Conservation (phyloP, 1,140 invertebrate species). For the Holotrichia oblita region DNA sequence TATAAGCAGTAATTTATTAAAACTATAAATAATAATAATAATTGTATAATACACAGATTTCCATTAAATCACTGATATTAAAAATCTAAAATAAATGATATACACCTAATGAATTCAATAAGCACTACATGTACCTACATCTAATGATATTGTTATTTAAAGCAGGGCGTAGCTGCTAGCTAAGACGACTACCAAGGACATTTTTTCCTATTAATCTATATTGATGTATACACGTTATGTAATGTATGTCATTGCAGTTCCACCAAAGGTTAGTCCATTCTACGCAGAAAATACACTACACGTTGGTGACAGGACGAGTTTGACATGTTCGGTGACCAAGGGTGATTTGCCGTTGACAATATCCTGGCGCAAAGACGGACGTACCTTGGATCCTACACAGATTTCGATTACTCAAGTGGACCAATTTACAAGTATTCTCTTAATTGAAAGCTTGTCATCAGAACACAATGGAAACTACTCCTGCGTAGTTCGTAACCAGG, state of each 20-base stretch:
- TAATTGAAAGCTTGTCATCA: slow-evolving; percentile 79
- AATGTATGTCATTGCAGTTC: slow-evolving; percentile 69
- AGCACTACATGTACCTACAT: too few species aligned
- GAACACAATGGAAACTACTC: slow-evolving; percentile 82
- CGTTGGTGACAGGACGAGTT: slow-evolving; percentile 78
- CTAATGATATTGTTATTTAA: too few species aligned
- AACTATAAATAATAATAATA: too few species aligned
- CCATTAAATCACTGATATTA: too few species aligned
- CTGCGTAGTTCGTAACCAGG: slow-evolving; percentile 76
- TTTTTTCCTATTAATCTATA: background rate
- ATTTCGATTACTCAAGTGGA: slow-evolving; percentile 77
- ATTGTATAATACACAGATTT: too few species aligned
- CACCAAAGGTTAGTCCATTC: slow-evolving; percentile 82
- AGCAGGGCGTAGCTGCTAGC: too few species aligned
- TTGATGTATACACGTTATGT: background rate
- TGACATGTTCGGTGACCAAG: slow-evolving; percentile 81
- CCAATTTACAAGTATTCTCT: slow-evolving; percentile 80
- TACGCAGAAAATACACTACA: slow-evolving; percentile 76
- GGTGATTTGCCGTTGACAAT: slow-evolving; percentile 81
- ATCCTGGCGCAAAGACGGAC: slow-evolving; percentile 80
- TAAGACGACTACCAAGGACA: background rate
- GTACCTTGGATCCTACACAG: slow-evolving; percentile 69
- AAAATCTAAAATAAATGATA: too few species aligned
- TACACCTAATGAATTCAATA: too few species aligned
- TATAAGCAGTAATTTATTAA: too few species aligned